phyloP scores from a whole-genome alignment of 2,888 invertebrate species.

The Exephanes ischioxanthus region DNA sequence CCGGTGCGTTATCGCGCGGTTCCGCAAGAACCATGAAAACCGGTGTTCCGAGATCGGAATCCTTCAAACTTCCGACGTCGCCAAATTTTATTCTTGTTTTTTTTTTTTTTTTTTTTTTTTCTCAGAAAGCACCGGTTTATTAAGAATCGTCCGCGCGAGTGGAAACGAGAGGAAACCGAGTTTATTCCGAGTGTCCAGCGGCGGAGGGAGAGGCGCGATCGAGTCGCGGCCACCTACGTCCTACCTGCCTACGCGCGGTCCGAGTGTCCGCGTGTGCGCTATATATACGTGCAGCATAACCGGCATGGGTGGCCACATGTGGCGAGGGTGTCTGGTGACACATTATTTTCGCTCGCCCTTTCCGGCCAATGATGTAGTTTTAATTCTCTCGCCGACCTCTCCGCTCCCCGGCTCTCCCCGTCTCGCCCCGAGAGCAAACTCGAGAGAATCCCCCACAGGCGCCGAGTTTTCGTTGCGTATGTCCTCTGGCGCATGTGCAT shows the following conservation, averaged over 20 bases:
- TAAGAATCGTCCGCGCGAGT: neutral
- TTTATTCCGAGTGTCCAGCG: slow-evolving; percentile 46
- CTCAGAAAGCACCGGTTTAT: neutral
- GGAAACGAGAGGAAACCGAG: slow-evolving; percentile 22
- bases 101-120: neutral
- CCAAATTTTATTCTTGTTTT: neutral
- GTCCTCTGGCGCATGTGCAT: slow-evolving; percentile 23
- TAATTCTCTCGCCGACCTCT: slow-evolving; percentile 63
- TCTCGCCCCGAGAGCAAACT: slow-evolving; percentile 24
- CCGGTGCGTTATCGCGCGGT: slow-evolving; percentile 44
- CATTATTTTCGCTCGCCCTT: slow-evolving; percentile 78
- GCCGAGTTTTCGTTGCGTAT: slow-evolving; percentile 56
- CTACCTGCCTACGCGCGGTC: slow-evolving; percentile 70
- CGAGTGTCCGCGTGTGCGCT: slow-evolving; percentile 42
- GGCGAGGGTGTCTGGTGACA: slow-evolving; percentile 79
- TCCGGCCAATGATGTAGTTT: slow-evolving; percentile 70
- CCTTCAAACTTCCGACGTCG: slow-evolving; percentile 40
- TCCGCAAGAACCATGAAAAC: neutral
- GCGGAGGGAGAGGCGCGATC: slow-evolving; percentile 57
- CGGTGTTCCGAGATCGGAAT: neutral
- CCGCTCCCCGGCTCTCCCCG: slow-evolving; percentile 28
- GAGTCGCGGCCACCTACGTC: slow-evolving; percentile 67
- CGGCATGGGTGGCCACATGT: slow-evolving; percentile 77
- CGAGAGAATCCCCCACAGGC: slow-evolving; percentile 32
- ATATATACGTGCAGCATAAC: slow-evolving; percentile 51